Conservation (phyloP, 2,797 vertebrate species). For the Eptatretus atami region DNA sequence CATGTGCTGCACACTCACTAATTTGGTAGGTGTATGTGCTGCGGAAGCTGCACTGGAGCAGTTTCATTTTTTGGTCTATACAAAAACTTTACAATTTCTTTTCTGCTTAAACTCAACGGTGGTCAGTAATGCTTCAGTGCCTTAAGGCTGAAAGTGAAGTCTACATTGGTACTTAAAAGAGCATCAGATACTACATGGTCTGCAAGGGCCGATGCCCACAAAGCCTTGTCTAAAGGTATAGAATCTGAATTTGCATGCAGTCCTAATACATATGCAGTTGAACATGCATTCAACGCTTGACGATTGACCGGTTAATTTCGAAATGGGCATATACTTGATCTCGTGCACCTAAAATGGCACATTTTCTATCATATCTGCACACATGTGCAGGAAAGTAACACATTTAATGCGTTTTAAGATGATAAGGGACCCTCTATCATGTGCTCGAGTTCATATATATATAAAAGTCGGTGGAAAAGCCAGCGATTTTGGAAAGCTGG, state of each 20-base stretch:
- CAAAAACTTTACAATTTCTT: background rate
- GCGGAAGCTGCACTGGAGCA: too few species aligned
- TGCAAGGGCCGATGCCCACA: background rate
- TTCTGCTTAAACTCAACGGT: background rate
- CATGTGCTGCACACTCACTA: too few species aligned
- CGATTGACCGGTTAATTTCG: too few species aligned
- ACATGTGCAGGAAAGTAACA: background rate
- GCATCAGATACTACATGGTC: background rate
- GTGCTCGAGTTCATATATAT: too few species aligned
- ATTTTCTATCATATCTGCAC: too few species aligned
- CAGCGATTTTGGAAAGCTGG: too few species aligned
- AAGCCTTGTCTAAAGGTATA: background rate
- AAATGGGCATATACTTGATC: too few species aligned
- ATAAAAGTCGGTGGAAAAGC: too few species aligned
- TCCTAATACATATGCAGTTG: background rate
- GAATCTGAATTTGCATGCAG: background rate
- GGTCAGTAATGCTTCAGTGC: constrained; percentile 2
- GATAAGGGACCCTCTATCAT: too few species aligned
- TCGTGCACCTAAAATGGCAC: too few species aligned
- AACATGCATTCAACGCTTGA: background rate
- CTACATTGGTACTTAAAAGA: too few species aligned
- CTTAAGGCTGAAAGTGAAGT: background rate
- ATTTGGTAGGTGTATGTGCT: too few species aligned
- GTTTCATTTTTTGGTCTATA: background rate
- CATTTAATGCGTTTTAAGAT: background rate